phyloP scores from a whole-genome alignment of 2,113 vertebrate genomes.

The Hylia prasina region DNA sequence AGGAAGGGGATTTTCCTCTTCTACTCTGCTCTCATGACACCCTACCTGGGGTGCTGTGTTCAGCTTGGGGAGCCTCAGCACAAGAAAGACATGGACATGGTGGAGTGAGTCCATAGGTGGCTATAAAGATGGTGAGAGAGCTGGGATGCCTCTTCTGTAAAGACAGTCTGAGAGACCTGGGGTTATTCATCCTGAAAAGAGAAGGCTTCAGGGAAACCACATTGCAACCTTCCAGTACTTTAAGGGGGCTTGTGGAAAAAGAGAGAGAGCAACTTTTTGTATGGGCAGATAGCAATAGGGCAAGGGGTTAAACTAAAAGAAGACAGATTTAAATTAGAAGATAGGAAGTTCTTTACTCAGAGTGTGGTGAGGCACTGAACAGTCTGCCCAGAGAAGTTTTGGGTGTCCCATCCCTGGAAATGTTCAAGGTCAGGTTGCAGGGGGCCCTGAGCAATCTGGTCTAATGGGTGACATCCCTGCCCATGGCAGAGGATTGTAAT shows the following conservation, averaged over 20 bases:
- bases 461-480: neutral
- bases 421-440: neutral
- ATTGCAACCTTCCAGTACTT: neutral
- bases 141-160: fast-evolving
- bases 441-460: neutral
- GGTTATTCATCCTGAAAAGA: neutral
- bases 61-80: neutral
- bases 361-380: neutral
- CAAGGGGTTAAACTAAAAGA: neutral
- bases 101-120: neutral
- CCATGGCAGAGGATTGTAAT: neutral
- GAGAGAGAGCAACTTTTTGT: neutral
- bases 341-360: neutral
- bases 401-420: neutral
- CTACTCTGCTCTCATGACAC: neutral
- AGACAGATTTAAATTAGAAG: neutral
- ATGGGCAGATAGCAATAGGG: neutral
- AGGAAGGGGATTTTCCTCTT: neutral
- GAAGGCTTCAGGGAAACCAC: neutral
- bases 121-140: neutral
- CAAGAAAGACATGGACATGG: neutral
- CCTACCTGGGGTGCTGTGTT: neutral
- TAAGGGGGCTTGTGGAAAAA: neutral
- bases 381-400: neutral
- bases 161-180: neutral